A percentile compares a stretch with the other conserved stretches of the same genome.
Evolutionary conservation across 1,140 invertebrate species (phyloP).

Genomic region (Monomorium pharaonis): DNA sequence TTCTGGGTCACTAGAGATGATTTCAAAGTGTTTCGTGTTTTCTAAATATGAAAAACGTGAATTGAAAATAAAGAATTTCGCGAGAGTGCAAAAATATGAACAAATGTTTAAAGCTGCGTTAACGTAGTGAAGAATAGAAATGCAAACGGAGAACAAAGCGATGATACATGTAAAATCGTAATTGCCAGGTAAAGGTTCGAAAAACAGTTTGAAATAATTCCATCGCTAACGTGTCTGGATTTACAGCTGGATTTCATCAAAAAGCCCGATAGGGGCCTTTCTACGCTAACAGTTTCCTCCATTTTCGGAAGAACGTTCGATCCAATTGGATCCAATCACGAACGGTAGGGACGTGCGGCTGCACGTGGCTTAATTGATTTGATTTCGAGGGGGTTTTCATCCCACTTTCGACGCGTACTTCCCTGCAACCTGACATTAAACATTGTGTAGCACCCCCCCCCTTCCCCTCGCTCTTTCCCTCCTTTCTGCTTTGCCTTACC

Average conservation of each 20-base stretch:
- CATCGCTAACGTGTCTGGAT: not conserved
- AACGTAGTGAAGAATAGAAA: too few relatives aligned
- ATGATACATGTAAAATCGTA: not conserved
- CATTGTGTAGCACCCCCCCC: constrained; percentile 17
- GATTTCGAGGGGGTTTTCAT: constrained; percentile 80
- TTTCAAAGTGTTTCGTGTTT: not conserved
- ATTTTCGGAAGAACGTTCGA: constrained; percentile 76
- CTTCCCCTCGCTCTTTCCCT: not conserved
- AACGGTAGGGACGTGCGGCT: constrained; percentile 41
- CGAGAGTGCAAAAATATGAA: not conserved
- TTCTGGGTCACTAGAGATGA: constrained; percentile 39
- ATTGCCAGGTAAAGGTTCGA: not conserved
- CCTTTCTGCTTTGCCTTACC: constrained; percentile 4
- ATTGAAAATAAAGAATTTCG: not conserved
- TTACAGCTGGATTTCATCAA: not conserved
- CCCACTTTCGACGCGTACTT: constrained; percentile 67
- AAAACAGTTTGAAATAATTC: not conserved
- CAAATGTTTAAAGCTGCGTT: not conserved
- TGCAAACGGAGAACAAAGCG: not conserved
- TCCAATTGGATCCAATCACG: constrained; percentile 68
- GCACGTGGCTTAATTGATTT: constrained; percentile 80
- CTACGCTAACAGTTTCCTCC: constrained; percentile 66
- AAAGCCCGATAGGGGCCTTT: not conserved
- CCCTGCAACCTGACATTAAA: constrained; percentile 65
- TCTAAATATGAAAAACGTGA: not conserved